These are phyloP conservation scores for Taxidea taxus DNA, from an alignment of 2,113 vertebrate species.

Conservation along the genomic window DNA sequence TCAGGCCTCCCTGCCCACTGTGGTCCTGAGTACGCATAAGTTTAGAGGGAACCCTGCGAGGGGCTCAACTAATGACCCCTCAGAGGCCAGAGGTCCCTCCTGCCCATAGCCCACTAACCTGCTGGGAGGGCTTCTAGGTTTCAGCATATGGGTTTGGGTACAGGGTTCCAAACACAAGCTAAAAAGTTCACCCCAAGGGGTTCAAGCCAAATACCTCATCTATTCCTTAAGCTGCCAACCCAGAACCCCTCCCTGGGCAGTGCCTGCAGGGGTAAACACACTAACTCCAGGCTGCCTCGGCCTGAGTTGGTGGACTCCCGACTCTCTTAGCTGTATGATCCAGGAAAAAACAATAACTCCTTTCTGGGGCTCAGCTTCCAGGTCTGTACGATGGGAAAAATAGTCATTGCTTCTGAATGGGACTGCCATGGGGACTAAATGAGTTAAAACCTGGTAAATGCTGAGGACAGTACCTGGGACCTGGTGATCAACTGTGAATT, in stretches of 20 bases:
- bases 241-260: background rate
- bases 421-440: too few relatives aligned
- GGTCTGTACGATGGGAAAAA: background rate
- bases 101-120: background rate
- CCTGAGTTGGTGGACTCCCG: background rate
- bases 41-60: too few relatives aligned
- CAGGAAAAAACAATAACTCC: background rate
- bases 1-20: background rate
- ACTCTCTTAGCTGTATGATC: background rate
- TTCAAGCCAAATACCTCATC: background rate
- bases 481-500: background rate
- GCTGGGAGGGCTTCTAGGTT: too few relatives aligned
- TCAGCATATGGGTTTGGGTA: background rate
- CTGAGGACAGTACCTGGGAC: background rate
- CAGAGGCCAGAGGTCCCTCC: too few relatives aligned
- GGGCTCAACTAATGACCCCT: background rate
- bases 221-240: background rate
- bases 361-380: background rate
- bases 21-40: background rate
- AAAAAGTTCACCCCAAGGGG: background rate
- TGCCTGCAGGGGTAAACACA: rapidly evolving
- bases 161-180: background rate
- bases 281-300: background rate
- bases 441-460: background rate
- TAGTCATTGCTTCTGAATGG: background rate